A percentile compares a stretch with the other conserved stretches of the same genome.
phyloP scores from a whole-genome alignment of 2,113 vertebrate genomes.

The Catharus bicknelli region DNA sequence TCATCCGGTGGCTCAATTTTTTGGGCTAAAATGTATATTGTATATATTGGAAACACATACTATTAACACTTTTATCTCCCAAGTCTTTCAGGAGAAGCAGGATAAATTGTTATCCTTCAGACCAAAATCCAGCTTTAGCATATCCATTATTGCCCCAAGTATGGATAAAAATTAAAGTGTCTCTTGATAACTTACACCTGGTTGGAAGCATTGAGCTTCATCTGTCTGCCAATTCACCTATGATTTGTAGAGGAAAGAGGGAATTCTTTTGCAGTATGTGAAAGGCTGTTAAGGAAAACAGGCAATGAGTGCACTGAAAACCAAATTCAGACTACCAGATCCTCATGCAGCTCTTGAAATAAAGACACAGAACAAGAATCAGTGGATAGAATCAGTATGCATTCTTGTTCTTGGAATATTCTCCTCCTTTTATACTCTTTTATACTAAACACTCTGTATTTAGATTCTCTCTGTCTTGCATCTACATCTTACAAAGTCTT shows the following conservation, averaged over 20 bases:
- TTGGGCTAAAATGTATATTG: no score
- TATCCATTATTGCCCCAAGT: neutral
- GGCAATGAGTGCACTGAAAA: neutral
- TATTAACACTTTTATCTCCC: neutral
- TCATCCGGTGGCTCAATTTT: neutral
- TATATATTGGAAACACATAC: neutral
- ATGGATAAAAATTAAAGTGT: neutral
- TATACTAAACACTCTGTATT: neutral
- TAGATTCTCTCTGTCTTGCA: neutral
- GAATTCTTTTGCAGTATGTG: neutral
- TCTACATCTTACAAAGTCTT: neutral
- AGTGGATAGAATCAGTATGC: rapidly evolving
- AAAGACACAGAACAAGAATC: neutral
- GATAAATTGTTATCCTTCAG: neutral
- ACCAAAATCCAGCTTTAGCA: neutral
- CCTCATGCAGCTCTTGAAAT: neutral
- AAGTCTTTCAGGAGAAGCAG: neutral
- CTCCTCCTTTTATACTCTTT: neutral
- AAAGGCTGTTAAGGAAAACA: neutral
- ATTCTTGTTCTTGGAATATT: neutral
- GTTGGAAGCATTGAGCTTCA: neutral
- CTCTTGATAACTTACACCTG: neutral
- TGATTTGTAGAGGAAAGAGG: neutral
- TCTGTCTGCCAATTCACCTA: neutral
- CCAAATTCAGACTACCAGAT: neutral